These are phyloP conservation scores for Stomorhina lunata DNA, from an alignment of 2,888 invertebrate genomes.

Conservation along the genomic window DNA sequence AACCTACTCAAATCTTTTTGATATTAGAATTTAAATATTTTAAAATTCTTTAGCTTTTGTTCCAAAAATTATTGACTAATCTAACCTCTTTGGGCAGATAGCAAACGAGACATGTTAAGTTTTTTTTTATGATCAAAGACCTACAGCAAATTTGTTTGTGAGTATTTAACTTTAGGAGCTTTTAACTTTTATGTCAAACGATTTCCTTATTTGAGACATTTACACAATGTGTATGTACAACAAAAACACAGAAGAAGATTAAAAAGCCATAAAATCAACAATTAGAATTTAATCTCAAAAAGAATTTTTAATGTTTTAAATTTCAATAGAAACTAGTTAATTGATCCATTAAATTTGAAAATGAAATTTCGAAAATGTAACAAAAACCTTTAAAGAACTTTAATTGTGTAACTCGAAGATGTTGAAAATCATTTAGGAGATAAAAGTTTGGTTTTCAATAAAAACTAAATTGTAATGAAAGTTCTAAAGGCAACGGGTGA, in stretches of 20 bases:
- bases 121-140: not conserved
- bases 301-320: not conserved
- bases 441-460: not conserved
- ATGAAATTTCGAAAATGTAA: not conserved
- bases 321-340: constrained; percentile 37
- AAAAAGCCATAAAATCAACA: constrained; percentile 42
- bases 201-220: not conserved
- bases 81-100: constrained; percentile 10
- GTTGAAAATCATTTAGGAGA: constrained; percentile 8
- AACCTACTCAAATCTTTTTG: constrained; percentile 7
- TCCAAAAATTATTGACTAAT: constrained; percentile 14
- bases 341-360: constrained; percentile 38
- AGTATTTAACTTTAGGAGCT: constrained; percentile 36
- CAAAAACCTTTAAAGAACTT: not conserved
- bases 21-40: constrained; percentile 6
- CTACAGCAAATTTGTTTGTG: constrained; percentile 9
- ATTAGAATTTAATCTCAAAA: not conserved
- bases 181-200: constrained; percentile 32
- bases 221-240: no score
- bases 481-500: no score
- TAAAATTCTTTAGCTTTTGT: constrained; percentile 12
- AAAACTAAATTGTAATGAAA: not conserved
- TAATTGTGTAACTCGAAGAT: not conserved
- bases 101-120: not conserved
- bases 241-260: constrained; percentile 1